These are phyloP conservation scores for Eristalinus aeneus DNA, from an alignment of 2,888 invertebrate species.

Conservation along the genomic window DNA sequence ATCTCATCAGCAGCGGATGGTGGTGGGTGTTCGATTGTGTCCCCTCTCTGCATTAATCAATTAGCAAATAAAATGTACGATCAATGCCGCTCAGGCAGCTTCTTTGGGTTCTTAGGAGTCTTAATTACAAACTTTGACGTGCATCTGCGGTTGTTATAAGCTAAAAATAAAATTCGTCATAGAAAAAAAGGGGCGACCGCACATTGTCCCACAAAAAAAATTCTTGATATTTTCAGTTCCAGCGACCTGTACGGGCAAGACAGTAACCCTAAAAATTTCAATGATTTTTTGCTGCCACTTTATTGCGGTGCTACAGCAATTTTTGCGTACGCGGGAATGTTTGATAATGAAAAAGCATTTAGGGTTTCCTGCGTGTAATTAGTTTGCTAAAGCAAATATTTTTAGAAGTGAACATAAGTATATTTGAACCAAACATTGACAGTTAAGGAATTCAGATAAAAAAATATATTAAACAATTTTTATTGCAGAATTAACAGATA, in stretches of 20 bases:
- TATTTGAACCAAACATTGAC: no score
- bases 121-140: constrained; percentile 6
- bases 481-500: no score
- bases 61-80: constrained; percentile 41
- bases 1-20: background rate
- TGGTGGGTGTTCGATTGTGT: constrained; percentile 12
- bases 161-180: constrained; percentile 30
- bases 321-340: background rate
- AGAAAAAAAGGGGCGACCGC: constrained; percentile 16
- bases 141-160: constrained; percentile 20
- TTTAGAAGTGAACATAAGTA: no score
- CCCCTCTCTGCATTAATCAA: constrained; percentile 27
- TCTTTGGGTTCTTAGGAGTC: background rate
- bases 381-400: no score
- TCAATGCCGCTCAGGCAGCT: constrained; percentile 24
- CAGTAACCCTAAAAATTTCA: constrained; percentile 28
- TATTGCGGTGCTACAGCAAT: background rate
- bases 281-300: constrained; percentile 20
- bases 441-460: no score
- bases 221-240: constrained; percentile 14
- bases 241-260: background rate
- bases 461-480: no score
- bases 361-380: background rate
- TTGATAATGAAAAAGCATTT: no score
- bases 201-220: constrained; percentile 29